These are phyloP conservation scores for Cerceris ruficornis DNA, from an alignment of 2,888 invertebrate species.

Conservation along the genomic window DNA sequence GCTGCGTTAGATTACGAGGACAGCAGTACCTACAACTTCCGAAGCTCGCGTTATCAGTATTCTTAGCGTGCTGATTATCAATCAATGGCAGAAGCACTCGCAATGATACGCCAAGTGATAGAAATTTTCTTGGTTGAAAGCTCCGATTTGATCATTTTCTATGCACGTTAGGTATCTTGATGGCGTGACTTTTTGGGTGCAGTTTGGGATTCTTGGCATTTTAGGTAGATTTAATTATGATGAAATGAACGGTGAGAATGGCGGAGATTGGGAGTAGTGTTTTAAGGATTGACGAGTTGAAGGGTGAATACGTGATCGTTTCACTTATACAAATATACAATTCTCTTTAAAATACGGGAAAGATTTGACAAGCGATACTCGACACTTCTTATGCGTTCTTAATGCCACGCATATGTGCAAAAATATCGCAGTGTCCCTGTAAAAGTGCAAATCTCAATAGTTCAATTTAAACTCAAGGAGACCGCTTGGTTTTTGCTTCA, in stretches of 20 bases:
- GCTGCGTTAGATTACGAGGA: neutral
- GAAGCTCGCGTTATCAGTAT: conserved; percentile 4
- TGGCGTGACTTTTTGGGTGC: neutral
- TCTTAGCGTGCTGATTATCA: conserved; percentile 2
- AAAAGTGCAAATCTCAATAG: neutral
- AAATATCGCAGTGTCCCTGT: neutral
- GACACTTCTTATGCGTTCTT: neutral
- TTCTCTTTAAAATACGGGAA: conserved; percentile 3
- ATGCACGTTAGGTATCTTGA: neutral
- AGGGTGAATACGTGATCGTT: neutral
- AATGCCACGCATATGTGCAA: neutral
- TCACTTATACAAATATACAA: conserved; percentile 6
- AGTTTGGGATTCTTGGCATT: too few species aligned
- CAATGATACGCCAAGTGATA: conserved; percentile 3
- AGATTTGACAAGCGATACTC: conserved; percentile 17
- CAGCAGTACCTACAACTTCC: too few species aligned
- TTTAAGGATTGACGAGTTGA: too few species aligned
- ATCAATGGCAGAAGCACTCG: neutral
- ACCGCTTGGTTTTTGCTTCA: neutral
- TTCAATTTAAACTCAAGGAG: neutral
- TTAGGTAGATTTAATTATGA: too few species aligned
- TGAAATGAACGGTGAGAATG: too few species aligned
- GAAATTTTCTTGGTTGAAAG: neutral
- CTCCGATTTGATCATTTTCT: neutral
- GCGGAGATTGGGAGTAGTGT: too few species aligned